Evolutionary conservation across 2,888 invertebrate species (phyloP), one percentile per base, ranked within the genome.

Genomic region (Ephialtes manifestator): DNA sequence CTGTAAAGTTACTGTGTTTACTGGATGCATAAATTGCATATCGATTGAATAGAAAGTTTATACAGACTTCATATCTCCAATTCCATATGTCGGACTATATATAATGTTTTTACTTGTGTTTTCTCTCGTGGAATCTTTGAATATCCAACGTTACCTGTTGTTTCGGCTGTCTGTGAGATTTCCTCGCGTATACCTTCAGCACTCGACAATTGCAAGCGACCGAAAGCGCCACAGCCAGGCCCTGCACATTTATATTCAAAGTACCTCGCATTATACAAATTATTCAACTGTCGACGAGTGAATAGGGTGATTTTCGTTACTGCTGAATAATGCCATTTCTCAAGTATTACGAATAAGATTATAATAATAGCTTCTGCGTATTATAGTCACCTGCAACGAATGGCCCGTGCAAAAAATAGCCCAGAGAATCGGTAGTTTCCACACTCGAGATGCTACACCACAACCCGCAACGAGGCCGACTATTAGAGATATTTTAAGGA

Each of bases 161-260:
- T 87, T 93, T 93, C 10, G 93, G 91, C 65, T 92, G 93, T 78
- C 92, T 92, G 86, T 92, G 89, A 53, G 93, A 92, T 85, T 93
- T 93, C 80, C 93, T 92, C 72, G 94, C 93, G 88, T 94, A 94
- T 77, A 93, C 92, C 86, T 94, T 94, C 76, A 94, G 89, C 28
- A 94, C 92, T 79, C 93, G 89, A 88, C 96, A 96, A 93, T 96
- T 96, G 92, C 96, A 96, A 31, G 96, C 96, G 75, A 96, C 96
- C 83, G 96, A 94, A 90, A 96, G 94, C 18, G 96, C 95, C 78
- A 96, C 95, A 87, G 96, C 94, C 83, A 96, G 95, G 55, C 96
- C 96, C 94, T 96, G 94, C 79, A 76, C 39, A 79, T 58, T 82
- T 39, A 63, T 46, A 67, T 81, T 53, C 53, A 11, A 18, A 76